A percentile compares a stretch with the other conserved stretches of the same genome.
Evolutionary conservation across 2,113 vertebrate genomes (phyloP).

Genomic region (Aegypius monachus): DNA sequence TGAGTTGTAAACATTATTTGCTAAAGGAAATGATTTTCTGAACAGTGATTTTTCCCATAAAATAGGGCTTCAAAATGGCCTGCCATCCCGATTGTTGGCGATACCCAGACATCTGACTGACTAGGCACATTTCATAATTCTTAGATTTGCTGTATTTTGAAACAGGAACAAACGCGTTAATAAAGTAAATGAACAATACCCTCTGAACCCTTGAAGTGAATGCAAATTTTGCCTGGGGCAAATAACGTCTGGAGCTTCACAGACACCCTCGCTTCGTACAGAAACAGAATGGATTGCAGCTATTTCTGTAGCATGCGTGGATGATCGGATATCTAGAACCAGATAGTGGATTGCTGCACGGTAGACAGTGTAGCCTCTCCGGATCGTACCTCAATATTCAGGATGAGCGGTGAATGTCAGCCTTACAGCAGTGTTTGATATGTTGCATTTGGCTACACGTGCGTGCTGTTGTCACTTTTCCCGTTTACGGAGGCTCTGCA

Average conservation of each 20-base stretch:
- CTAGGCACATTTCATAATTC: not conserved
- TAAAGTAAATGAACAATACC: slow-evolving; percentile 30
- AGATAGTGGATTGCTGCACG: not conserved
- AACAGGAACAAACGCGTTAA: slow-evolving; percentile 19
- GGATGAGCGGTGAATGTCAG: not conserved
- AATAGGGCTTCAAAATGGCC: not conserved
- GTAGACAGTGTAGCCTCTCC: not conserved
- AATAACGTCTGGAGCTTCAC: slow-evolving; percentile 10
- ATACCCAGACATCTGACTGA: not conserved
- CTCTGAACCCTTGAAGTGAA: not conserved
- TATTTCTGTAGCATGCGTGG: not conserved
- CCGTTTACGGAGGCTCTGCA: not conserved
- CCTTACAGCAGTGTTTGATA: not conserved
- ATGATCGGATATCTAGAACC: not conserved
- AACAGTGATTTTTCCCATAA: not conserved
- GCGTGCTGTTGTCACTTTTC: not conserved
- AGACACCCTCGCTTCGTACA: not conserved
- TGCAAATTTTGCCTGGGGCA: slow-evolving; percentile 36
- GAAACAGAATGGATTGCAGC: not conserved
- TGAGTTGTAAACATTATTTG: not conserved
- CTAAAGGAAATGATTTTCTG: not conserved
- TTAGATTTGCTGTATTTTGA: slow-evolving; percentile 10
- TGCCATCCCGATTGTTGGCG: not conserved
- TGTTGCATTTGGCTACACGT: not conserved
- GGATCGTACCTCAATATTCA: not conserved